Conservation (phyloP, 2,113 vertebrate genomes). For the Pomatostomus ruficeps region DNA sequence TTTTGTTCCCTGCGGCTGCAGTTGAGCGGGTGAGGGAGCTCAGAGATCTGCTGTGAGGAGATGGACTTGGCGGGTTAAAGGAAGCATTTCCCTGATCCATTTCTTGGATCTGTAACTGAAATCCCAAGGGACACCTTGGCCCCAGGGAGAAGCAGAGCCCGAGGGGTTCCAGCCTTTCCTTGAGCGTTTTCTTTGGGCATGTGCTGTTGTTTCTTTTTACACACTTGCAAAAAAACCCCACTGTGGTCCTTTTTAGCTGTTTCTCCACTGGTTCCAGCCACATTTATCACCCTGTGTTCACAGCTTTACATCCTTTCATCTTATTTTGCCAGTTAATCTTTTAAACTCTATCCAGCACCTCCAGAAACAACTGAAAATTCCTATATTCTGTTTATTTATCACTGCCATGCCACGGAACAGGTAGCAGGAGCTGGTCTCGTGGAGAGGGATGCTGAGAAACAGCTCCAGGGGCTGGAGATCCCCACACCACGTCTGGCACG, state of each 20-base stretch:
- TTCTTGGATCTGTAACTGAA: too few relatives aligned
- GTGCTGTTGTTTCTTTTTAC: rapidly evolving
- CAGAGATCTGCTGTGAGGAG: not conserved
- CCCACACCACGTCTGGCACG: rapidly evolving
- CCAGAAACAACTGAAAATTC: not conserved
- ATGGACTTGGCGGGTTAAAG: rapidly evolving
- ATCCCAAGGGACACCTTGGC: too few relatives aligned
- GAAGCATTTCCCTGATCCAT: too few relatives aligned
- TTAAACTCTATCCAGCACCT: not conserved
- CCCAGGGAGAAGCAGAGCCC: not conserved
- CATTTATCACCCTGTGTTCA: not conserved
- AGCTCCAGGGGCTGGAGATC: not conserved
- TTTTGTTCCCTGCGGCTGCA: not conserved
- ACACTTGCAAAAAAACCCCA: rapidly evolving
- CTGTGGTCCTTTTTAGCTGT: not conserved
- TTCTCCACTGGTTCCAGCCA: not conserved
- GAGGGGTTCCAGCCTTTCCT: not conserved
- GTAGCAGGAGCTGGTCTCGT: not conserved
- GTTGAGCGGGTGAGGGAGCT: not conserved
- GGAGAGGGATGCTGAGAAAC: rapidly evolving
- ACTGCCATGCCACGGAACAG: rapidly evolving
- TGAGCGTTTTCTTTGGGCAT: not conserved
- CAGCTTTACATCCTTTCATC: not conserved
- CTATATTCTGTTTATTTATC: rapidly evolving
- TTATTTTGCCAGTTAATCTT: not conserved